Conservation (phyloP, 2,888 invertebrate genomes). For the Beris chalybata region DNA sequence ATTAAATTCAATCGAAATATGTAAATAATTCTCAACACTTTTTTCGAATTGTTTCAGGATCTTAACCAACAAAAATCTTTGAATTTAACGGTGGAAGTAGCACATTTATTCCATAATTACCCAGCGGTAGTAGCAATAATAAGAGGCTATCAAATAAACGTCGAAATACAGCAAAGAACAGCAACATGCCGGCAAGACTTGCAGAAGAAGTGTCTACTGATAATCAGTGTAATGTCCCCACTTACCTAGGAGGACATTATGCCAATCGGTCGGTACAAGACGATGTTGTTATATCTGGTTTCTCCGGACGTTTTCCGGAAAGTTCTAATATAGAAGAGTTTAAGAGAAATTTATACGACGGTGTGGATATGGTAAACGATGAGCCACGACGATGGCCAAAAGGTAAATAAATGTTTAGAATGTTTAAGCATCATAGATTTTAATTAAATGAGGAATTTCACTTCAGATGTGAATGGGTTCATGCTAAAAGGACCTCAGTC, state of each 20-base stretch:
- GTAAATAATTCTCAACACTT: not conserved
- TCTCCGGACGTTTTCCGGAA: slow-evolving; percentile 89
- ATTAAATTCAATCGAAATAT: not conserved
- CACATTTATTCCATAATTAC: slow-evolving; percentile 37
- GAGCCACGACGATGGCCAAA: slow-evolving; percentile 88
- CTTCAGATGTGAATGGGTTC: slow-evolving; percentile 11
- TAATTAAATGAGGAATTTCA: not conserved
- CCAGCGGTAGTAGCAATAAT: slow-evolving; percentile 26
- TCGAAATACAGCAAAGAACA: slow-evolving; percentile 45
- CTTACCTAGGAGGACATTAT: slow-evolving; percentile 53
- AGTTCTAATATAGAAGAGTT: slow-evolving; percentile 91
- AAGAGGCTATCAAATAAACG: slow-evolving; percentile 48
- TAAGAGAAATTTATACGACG: slow-evolving; percentile 84
- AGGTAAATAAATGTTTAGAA: slow-evolving; percentile 54
- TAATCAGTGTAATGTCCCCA: slow-evolving; percentile 48
- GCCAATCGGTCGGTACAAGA: slow-evolving; percentile 57
- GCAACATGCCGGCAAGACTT: slow-evolving; percentile 70
- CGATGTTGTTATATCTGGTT: slow-evolving; percentile 79
- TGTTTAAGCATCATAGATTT: not conserved
- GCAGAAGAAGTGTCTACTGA: slow-evolving; percentile 58
- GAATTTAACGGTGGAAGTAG: slow-evolving; percentile 21
- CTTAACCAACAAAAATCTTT: not conserved
- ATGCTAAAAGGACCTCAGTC: too few species aligned
- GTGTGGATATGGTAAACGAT: slow-evolving; percentile 90
- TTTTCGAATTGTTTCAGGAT: slow-evolving; percentile 9